Evolutionary conservation across 2,888 invertebrate genomes (phyloP).

Genomic region (Rugalucina vietnamica): DNA sequence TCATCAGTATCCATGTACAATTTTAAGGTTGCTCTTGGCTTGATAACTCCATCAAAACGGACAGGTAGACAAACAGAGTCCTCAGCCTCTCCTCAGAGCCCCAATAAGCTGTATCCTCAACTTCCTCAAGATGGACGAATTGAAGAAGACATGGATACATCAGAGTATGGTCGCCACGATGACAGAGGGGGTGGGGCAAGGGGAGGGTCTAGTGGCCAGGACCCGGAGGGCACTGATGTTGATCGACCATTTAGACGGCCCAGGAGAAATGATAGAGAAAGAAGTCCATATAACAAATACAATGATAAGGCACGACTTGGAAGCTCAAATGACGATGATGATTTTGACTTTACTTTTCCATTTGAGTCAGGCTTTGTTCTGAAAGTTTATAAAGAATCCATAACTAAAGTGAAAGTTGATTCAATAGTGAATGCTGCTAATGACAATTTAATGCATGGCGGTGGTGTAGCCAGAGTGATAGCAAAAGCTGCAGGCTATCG

Average conservation of each 20-base stretch:
- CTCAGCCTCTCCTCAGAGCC: not conserved
- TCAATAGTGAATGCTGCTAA: slow-evolving; percentile 64
- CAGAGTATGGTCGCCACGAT: not conserved
- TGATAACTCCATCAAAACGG: not conserved
- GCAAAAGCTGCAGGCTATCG: slow-evolving; percentile 50
- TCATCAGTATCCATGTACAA: too few relatives aligned
- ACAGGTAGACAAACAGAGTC: not conserved
- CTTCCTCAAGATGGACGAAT: not conserved
- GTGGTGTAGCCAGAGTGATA: slow-evolving; percentile 59
- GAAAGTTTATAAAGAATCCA: slow-evolving; percentile 55
- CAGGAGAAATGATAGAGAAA: not conserved
- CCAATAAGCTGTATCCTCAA: not conserved
- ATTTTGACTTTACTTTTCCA: slow-evolving; percentile 20
- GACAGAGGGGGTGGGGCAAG: not conserved
- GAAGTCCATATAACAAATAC: not conserved
- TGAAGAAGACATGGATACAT: not conserved
- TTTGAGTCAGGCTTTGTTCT: slow-evolving; percentile 26
- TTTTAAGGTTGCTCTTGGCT: not conserved
- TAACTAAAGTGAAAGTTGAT: slow-evolving; percentile 48
- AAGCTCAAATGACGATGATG: not conserved
- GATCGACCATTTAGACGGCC: not conserved
- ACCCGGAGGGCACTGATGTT: not conserved
- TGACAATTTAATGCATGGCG: slow-evolving; percentile 58
- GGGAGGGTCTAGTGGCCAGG: too few relatives aligned
- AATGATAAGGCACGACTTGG: not conserved